These are phyloP conservation scores for Aphelenchoides avenae DNA, from an alignment of 1,140 invertebrate genomes.

Conservation along the genomic window DNA sequence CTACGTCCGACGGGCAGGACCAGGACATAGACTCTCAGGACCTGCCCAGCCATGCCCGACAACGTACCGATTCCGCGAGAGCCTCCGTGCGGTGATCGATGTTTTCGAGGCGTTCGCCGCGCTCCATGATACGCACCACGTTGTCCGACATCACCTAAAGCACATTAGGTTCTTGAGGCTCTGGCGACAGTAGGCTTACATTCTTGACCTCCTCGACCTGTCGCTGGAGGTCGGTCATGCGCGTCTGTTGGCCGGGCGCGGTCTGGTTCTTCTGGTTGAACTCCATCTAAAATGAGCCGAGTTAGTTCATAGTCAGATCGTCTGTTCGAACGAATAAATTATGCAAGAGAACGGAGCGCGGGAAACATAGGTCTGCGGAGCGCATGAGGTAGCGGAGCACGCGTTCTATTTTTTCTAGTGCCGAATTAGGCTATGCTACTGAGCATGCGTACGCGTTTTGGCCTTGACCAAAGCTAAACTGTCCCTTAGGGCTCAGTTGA, in stretches of 20 bases:
- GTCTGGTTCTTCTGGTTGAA: conserved; percentile 2
- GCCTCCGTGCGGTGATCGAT: conserved; percentile 61
- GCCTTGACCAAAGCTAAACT: too few relatives aligned
- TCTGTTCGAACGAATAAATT: neutral
- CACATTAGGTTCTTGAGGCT: neutral
- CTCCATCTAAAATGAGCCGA: conserved; percentile 2
- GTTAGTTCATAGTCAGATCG: neutral
- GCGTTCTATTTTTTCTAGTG: too few relatives aligned
- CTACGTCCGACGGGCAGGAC: too few relatives aligned
- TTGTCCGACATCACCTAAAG: conserved; percentile 60
- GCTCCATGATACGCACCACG: conserved; percentile 61
- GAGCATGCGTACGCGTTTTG: too few relatives aligned
- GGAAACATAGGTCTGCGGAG: too few relatives aligned
- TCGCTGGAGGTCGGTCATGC: conserved; percentile 12
- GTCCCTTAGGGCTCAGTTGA: too few relatives aligned
- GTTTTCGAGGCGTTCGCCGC: conserved; percentile 61
- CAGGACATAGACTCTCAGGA: too few relatives aligned
- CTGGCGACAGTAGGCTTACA: conserved; percentile 5
- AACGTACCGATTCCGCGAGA: conserved; percentile 58
- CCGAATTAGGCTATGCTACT: too few relatives aligned
- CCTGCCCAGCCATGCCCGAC: too few relatives aligned
- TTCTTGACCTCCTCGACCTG: conserved; percentile 25
- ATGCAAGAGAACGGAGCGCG: neutral
- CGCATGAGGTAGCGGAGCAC: too few relatives aligned
- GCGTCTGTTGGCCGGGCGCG: neutral